phyloP scores from a whole-genome alignment of 2,797 vertebrate genomes.

The Artibeus lituratus region DNA sequence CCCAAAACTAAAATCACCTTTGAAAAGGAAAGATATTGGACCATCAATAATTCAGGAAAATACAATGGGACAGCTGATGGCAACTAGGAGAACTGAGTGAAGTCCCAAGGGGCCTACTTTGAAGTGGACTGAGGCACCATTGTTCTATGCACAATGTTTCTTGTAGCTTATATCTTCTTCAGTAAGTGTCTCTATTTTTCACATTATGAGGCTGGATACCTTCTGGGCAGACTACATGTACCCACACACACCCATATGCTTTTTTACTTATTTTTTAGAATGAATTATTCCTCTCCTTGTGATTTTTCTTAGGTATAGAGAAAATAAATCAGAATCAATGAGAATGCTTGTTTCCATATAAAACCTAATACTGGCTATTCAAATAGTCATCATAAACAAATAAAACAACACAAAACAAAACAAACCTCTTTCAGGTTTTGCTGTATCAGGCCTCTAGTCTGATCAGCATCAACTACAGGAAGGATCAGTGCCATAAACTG shows the following conservation, averaged over 20 bases:
- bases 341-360: not conserved
- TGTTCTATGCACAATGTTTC: not conserved
- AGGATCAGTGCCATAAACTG: not conserved
- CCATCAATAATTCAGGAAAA: not conserved
- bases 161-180: not conserved
- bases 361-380: not conserved
- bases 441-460: not conserved
- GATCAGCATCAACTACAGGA: not conserved
- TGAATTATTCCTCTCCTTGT: not conserved
- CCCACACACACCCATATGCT: not conserved
- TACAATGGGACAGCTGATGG: not conserved
- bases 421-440: not conserved
- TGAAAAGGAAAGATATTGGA: not conserved
- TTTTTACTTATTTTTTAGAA: not conserved
- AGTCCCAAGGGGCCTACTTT: not conserved
- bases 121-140: not conserved
- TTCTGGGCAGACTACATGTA: not conserved
- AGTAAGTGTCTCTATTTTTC: not conserved
- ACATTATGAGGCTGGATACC: not conserved
- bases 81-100: not conserved
- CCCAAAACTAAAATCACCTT: not conserved
- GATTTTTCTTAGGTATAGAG: not conserved
- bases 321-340: not conserved
- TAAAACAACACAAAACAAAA: not conserved
- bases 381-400: not conserved